phyloP scores from a whole-genome alignment of 2,888 invertebrate species.

The Microctonus hyperodae region DNA sequence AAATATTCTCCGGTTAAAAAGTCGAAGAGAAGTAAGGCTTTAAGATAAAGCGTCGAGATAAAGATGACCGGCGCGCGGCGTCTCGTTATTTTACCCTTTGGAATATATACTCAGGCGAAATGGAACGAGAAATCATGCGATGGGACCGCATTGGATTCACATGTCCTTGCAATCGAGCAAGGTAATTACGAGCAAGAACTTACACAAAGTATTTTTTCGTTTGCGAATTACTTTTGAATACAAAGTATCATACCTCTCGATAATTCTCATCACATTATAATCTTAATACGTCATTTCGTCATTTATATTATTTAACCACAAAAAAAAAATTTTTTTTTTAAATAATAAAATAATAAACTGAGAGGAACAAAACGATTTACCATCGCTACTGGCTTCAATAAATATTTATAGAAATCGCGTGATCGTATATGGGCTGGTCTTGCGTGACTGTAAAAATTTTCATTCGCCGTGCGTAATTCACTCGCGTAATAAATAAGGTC shows the following conservation, averaged over 20 bases:
- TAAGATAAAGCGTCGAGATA: slow-evolving; percentile 41
- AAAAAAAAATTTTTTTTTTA: not conserved
- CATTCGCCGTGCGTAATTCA: slow-evolving; percentile 31
- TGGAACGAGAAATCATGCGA: slow-evolving; percentile 40
- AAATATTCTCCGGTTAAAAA: slow-evolving; percentile 19
- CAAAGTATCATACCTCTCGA: not conserved
- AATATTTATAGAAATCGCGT: slow-evolving; percentile 35
- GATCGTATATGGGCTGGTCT: slow-evolving; percentile 27
- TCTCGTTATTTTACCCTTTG: slow-evolving; percentile 26
- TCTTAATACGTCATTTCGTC: not conserved
- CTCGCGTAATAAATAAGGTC: slow-evolving; percentile 34
- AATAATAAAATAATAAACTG: not conserved
- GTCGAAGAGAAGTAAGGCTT: slow-evolving; percentile 34
- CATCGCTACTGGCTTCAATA: slow-evolving; percentile 33
- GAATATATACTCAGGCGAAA: slow-evolving; percentile 27
- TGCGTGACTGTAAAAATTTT: slow-evolving; percentile 35
- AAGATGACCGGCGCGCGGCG: slow-evolving; percentile 19
- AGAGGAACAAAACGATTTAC: slow-evolving; percentile 26
- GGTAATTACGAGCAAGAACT: slow-evolving; percentile 24
- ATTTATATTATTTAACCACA: not conserved
- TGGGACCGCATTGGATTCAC: slow-evolving; percentile 36
- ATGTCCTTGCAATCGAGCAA: slow-evolving; percentile 37
- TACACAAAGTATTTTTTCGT: not conserved
- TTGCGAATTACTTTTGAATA: not conserved
- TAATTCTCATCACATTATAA: not conserved